phyloP scores from a whole-genome alignment of 2,888 invertebrate species.

The Incurvaria masculella region DNA sequence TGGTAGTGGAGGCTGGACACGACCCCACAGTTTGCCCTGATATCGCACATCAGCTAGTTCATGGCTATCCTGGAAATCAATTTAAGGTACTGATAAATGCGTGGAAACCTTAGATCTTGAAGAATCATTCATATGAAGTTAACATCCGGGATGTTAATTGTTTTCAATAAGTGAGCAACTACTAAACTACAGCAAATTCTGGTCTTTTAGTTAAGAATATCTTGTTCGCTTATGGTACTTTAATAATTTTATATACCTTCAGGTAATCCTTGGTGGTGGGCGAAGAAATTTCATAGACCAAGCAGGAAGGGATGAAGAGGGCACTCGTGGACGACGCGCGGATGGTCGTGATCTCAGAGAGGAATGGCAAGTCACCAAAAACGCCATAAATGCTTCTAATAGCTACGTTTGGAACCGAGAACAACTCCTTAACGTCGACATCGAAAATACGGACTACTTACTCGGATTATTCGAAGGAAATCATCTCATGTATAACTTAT shows the following conservation, averaged over 20 bases:
- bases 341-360: conserved; percentile 56
- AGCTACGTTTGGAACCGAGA: conserved; percentile 48
- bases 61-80: conserved; percentile 50
- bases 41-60: conserved; percentile 61
- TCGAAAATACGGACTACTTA: conserved; percentile 50
- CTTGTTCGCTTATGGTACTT: too few relatives aligned
- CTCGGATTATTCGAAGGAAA: conserved; percentile 54
- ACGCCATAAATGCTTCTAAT: conserved; percentile 17
- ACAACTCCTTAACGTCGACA: conserved; percentile 35
- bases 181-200: too few relatives aligned
- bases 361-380: conserved; percentile 43
- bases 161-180: too few relatives aligned
- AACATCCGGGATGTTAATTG: too few relatives aligned
- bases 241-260: too few relatives aligned
- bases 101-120: too few relatives aligned
- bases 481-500: conserved; percentile 60
- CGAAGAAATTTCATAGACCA: conserved; percentile 46
- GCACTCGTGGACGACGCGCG: conserved; percentile 36
- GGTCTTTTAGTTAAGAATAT: too few relatives aligned
- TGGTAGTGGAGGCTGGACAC: conserved; percentile 32
- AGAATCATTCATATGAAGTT: too few relatives aligned
- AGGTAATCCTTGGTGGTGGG: conserved; percentile 64
- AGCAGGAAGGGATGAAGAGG: conserved; percentile 30
- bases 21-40: conserved; percentile 51
- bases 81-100: conserved; percentile 50